Percentiles rank a stretch among this genome's conserved stretches.
Conservation (phyloP, 1,140 invertebrate genomes). For the Panagrolaimus sp. region DNA sequence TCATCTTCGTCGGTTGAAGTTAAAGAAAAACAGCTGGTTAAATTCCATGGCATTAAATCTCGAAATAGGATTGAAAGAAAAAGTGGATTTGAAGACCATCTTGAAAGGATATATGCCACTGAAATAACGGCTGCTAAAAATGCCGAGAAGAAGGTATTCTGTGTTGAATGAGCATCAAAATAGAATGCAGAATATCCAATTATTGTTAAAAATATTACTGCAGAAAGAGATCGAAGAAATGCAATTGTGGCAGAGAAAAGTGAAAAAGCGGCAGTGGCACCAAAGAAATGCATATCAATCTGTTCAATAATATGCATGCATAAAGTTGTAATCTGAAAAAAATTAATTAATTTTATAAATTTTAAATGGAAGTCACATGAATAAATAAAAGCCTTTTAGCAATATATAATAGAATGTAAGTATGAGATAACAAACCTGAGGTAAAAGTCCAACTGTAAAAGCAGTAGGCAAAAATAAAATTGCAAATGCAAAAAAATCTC, state of each 20-base stretch:
- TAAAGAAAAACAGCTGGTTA: conserved; percentile 64
- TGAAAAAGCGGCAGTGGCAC: conserved; percentile 87
- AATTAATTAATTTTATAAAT: conserved; percentile 85
- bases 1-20: too few relatives aligned
- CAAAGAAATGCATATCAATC: conserved; percentile 92
- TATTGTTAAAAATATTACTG: conserved; percentile 75
- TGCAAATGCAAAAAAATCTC: conserved; percentile 58
- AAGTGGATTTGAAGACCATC: conserved; percentile 2
- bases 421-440: conserved; percentile 52
- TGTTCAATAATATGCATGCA: conserved; percentile 89
- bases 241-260: conserved; percentile 73
- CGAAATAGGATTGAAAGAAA: background rate
- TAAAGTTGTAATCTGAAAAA: conserved; percentile 92
- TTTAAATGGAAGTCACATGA: too few relatives aligned
- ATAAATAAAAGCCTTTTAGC: too few relatives aligned
- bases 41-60: background rate
- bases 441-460: conserved; percentile 62
- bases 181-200: conserved; percentile 60
- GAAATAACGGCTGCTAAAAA: conserved; percentile 83
- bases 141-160: conserved; percentile 88
- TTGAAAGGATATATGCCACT: conserved; percentile 76
- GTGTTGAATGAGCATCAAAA: conserved; percentile 60
- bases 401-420: too few relatives aligned
- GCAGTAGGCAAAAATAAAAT: conserved; percentile 60
- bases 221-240: conserved; percentile 72